Base-by-base conservation (phyloP, 1,140 invertebrate genomes). In the Coenobita brevimanus region DNA sequence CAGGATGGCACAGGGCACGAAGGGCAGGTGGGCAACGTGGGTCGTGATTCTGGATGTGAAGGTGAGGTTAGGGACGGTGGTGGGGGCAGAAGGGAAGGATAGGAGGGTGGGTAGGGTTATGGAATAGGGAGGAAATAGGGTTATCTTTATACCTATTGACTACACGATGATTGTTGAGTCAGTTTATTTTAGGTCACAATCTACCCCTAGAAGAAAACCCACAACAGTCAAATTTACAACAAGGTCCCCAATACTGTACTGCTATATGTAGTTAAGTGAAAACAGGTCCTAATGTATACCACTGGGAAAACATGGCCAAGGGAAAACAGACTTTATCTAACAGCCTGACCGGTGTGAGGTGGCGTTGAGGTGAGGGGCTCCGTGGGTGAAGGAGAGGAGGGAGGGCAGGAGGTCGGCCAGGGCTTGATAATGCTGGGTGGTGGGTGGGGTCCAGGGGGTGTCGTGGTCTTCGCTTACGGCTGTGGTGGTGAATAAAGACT, bases 1-100 rank as follows among this genome's bases (percentile, higher is more conserved):
- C 30, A 41, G 33, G 36, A 78, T 67, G 38, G 24, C 54, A 36
- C 83, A 86, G 13, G 83, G 83, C 57, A 86, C 83, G 83, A 43
- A 86, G 75, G 73, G 73, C 60, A 86, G 33, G 33, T 36, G 33
- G 30, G 27, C 27, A 24, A 76, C 62, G 43, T 71, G 46, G 73
- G n/a, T 76, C 1, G 17, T 4, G 4, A 4, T 4, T 10, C 62
- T 21, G 62, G 27, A 24, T 6, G 17, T 24, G 10, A 50, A n/a
- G 62, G 62, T 13, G 17, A 64, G 62, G 3, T 6, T 4, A 6
- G 17, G 6, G 17, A 6, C n/a, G 17, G 27, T 64, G 17, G 27
- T 8, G 27, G 6, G 62, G 6, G 17, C n/a, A 8, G 17, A 6
- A n/a, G n/a, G 46, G 46, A 8, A 17, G 46, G 6, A 17, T 17